Conservation (phyloP, 2,797 vertebrate species). For the Astyanax mexicanus region DNA sequence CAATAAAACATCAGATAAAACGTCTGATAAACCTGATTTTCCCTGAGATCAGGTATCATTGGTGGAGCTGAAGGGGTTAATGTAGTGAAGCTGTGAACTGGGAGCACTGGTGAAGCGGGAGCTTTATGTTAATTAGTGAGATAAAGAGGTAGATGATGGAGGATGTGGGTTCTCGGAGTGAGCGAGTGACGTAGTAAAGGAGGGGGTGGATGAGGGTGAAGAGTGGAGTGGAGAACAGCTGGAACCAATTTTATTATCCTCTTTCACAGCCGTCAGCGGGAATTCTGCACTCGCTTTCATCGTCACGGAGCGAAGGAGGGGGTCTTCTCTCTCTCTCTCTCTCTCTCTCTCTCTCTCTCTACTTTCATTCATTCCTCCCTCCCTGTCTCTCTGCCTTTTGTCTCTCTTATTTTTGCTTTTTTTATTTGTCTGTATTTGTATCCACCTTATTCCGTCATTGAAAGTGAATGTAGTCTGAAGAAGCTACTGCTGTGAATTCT, state of each 20-base stretch:
- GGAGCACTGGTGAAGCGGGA: too few relatives aligned
- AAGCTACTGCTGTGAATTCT: too few relatives aligned
- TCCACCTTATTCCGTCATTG: too few relatives aligned
- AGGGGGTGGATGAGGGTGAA: background rate
- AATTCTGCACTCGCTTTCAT: conserved; percentile 73
- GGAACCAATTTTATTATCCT: conserved; percentile 78
- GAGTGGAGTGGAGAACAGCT: conserved; percentile 66
- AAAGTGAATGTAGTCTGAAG: too few relatives aligned
- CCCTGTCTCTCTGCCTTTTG: background rate
- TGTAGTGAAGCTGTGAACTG: too few relatives aligned
- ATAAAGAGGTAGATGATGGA: background rate
- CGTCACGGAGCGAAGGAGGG: conserved; percentile 54
- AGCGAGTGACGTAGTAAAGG: background rate
- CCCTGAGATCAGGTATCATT: too few relatives aligned
- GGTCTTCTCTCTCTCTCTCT: conserved; percentile 16
- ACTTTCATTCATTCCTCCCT: background rate
- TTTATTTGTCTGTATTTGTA: too few relatives aligned
- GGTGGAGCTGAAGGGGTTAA: too few relatives aligned
- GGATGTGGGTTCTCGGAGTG: background rate
- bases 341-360: background rate
- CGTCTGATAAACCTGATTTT: too few relatives aligned
- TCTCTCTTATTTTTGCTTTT: too few relatives aligned
- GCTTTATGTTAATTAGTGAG: too few relatives aligned
- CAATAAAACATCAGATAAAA: too few relatives aligned
- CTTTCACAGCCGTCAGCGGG: conserved; percentile 78